Percentiles rank a stretch among this genome's conserved stretches.
Conservation (phyloP, 2,113 vertebrate genomes). For the Oncorhynchus tshawytscha region DNA sequence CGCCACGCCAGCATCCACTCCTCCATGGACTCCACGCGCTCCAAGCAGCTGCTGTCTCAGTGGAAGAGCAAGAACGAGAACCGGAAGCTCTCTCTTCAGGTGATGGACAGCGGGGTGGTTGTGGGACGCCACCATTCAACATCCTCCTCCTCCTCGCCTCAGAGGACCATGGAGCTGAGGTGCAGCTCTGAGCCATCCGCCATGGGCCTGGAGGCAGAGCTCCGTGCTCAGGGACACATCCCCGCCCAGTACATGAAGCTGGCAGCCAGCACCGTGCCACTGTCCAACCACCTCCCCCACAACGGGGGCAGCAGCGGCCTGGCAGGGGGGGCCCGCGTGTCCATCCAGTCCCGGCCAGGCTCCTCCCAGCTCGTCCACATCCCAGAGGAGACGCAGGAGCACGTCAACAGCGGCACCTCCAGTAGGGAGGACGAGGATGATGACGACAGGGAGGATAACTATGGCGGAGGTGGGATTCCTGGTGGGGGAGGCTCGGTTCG, state of each 20-base stretch:
- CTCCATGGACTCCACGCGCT: constrained; percentile 92
- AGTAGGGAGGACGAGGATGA: constrained; percentile 48
- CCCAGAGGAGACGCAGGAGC: constrained; percentile 90
- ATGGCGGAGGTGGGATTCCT: constrained; percentile 38
- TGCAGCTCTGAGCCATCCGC: constrained; percentile 86
- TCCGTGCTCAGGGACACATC: constrained; percentile 60
- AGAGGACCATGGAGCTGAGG: constrained; percentile 86
- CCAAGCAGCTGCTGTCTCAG: constrained; percentile 94
- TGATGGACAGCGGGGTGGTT: constrained; percentile 82
- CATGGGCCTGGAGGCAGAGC: constrained; percentile 81
- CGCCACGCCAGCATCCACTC: constrained; percentile 91
- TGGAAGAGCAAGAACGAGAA: constrained; percentile 96
- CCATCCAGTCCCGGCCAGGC: constrained; percentile 89
- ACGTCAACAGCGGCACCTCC: constrained; percentile 53
- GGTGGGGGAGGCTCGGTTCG: constrained; percentile 80
- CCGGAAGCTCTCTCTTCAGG: constrained; percentile 88
- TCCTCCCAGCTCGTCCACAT: constrained; percentile 97
- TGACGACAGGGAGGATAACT: constrained; percentile 75
- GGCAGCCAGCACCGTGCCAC: constrained; percentile 79
- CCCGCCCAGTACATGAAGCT: constrained; percentile 86
- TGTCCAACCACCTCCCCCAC: constrained; percentile 67
- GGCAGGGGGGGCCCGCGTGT: constrained; percentile 81
- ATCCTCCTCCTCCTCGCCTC: constrained; percentile 81
- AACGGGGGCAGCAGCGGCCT: constrained; percentile 69
- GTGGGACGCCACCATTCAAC: constrained; percentile 18